Evolutionary conservation across 2,888 invertebrate genomes (phyloP).

Genomic region (Zootermopsis nevadensis): DNA sequence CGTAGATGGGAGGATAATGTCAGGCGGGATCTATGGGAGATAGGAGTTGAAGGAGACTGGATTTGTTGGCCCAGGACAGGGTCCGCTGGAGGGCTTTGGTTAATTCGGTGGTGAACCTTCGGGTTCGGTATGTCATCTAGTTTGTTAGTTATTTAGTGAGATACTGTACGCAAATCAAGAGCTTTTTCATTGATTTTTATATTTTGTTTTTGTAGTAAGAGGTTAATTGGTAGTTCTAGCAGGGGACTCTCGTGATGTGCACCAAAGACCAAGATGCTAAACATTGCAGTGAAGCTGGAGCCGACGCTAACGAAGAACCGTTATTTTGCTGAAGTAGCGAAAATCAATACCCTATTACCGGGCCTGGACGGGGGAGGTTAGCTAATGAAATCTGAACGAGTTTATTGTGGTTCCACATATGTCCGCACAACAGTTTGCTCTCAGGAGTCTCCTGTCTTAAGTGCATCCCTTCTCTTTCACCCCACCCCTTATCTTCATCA

Average conservation of each 20-base stretch:
- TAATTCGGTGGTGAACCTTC: too few species aligned
- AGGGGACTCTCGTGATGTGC: not conserved
- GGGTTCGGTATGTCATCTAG: too few species aligned
- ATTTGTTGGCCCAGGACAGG: too few species aligned
- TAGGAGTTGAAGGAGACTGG: too few species aligned
- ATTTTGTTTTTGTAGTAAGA: too few species aligned
- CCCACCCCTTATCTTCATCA: not conserved
- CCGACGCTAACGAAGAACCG: conserved; percentile 12
- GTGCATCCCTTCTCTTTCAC: not conserved
- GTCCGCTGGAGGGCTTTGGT: too few species aligned
- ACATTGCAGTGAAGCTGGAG: not conserved
- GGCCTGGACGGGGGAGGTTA: conserved; percentile 10
- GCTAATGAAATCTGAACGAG: conserved; percentile 29
- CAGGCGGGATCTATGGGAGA: too few species aligned
- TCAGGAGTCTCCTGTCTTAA: conserved; percentile 1
- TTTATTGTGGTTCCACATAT: conserved; percentile 34
- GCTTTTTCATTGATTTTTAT: too few species aligned
- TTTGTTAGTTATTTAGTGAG: too few species aligned
- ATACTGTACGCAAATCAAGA: too few species aligned
- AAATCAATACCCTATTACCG: conserved; percentile 42
- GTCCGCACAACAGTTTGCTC: conserved; percentile 14
- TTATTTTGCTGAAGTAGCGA: conserved; percentile 27
- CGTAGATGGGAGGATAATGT: too few species aligned
- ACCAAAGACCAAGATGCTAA: not conserved
- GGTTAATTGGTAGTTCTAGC: not conserved